Conservation (phyloP, 2,888 invertebrate species). For the Leptinotarsa juncta region DNA sequence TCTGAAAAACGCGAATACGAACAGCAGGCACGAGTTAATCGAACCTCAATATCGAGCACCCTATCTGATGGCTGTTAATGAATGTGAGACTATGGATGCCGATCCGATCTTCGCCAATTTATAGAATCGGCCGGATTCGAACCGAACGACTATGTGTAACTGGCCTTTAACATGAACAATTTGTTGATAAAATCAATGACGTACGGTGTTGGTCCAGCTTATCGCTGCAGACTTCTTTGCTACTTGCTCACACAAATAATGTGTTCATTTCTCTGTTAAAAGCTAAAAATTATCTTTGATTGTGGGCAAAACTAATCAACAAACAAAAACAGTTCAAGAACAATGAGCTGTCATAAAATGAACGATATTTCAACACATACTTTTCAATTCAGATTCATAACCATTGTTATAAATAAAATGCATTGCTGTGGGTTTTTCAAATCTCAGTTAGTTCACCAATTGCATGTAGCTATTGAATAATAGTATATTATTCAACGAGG, state of each 20-base stretch:
- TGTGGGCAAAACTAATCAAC: too few species aligned
- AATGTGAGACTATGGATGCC: slow-evolving; percentile 57
- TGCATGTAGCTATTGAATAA: too few species aligned
- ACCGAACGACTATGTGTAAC: slow-evolving; percentile 52
- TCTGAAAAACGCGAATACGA: slow-evolving; percentile 48
- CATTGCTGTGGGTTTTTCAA: too few species aligned
- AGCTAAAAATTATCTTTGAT: background rate
- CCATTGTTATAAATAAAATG: too few species aligned
- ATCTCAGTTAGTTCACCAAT: too few species aligned
- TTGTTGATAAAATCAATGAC: slow-evolving; percentile 56
- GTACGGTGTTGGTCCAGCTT: slow-evolving; percentile 36
- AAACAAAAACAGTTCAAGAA: too few species aligned
- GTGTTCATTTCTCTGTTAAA: slow-evolving; percentile 5
- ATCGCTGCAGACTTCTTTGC: slow-evolving; percentile 21
- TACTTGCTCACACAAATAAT: slow-evolving; percentile 23
- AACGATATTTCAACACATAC: too few species aligned
- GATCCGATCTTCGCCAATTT: slow-evolving; percentile 60
- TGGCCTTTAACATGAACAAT: slow-evolving; percentile 59
- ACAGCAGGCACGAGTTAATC: slow-evolving; percentile 39
- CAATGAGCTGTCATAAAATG: too few species aligned
- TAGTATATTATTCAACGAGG: too few species aligned
- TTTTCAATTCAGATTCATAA: too few species aligned
- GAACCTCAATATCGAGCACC: slow-evolving; percentile 50
- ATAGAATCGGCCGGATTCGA: slow-evolving; percentile 56
- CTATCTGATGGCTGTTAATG: slow-evolving; percentile 63